Conservation (phyloP, 2,113 vertebrate species). For the Galemys pyrenaicus region DNA sequence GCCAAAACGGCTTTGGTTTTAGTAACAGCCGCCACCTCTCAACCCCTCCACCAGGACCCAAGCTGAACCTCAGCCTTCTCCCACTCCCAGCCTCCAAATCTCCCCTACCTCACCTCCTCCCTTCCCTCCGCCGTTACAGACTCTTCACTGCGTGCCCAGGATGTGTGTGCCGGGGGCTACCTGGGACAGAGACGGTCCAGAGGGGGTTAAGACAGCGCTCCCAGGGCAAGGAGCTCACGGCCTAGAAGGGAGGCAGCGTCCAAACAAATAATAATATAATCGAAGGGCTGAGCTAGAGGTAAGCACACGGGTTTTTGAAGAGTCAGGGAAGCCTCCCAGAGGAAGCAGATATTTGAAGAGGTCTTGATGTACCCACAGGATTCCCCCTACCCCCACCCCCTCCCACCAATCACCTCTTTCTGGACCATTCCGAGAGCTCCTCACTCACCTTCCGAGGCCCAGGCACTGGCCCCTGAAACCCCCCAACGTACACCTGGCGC, state of each 20-base stretch:
- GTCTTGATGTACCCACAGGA: neutral
- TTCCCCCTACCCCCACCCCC: no score
- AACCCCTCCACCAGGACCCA: neutral
- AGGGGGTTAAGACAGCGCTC: neutral
- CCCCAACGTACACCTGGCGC: neutral
- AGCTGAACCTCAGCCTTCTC: neutral
- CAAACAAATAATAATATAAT: neutral
- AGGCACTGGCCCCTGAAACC: neutral
- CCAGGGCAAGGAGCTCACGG: neutral
- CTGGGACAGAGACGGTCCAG: neutral
- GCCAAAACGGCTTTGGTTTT: neutral
- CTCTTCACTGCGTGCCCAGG: neutral
- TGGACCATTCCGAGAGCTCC: neutral
- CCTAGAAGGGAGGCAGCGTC: neutral
- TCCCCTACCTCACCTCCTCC: neutral
- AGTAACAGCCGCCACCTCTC: neutral
- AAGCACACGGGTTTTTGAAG: neutral
- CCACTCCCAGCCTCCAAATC: neutral
- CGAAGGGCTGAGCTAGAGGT: neutral
- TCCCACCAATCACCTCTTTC: neutral
- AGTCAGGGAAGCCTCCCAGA: neutral
- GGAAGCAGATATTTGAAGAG: neutral
- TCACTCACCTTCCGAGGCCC: neutral
- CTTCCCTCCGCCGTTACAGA: neutral
- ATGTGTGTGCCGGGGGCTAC: neutral